These are phyloP conservation scores for Sakesphorus luctuosus DNA, from an alignment of 2,113 vertebrate genomes.

Conservation along the genomic window DNA sequence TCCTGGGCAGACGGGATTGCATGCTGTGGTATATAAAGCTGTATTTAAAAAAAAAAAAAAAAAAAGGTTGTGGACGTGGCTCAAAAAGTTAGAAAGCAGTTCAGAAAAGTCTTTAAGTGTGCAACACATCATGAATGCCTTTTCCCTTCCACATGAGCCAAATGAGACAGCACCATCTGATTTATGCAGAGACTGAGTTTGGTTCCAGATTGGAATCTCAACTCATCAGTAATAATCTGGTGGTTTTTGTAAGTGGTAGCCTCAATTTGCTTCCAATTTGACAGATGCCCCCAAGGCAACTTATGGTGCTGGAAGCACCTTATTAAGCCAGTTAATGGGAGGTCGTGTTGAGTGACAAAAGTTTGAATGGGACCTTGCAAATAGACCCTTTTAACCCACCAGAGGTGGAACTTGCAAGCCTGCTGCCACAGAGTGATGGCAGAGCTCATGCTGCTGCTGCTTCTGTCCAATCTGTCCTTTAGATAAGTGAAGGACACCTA, in stretches of 20 bases:
- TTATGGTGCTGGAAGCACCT: neutral
- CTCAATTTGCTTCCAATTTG: neutral
- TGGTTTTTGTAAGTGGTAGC: neutral
- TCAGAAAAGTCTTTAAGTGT: neutral
- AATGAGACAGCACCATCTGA: neutral
- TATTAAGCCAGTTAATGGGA: neutral
- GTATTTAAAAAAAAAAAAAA: neutral
- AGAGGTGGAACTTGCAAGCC: neutral
- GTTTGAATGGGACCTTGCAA: slow-evolving; percentile 23
- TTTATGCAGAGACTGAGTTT: neutral
- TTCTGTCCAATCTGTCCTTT: slow-evolving; percentile 54
- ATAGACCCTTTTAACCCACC: slow-evolving; percentile 1
- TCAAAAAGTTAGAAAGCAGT: neutral
- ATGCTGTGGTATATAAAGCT: neutral
- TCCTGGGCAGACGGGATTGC: neutral
- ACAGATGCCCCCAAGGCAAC: neutral
- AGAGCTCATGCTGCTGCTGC: neutral
- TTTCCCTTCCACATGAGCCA: neutral
- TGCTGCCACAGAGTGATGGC: slow-evolving; percentile 4
- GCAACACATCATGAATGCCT: neutral
- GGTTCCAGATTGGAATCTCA: neutral
- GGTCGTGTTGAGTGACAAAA: neutral
- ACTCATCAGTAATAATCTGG: neutral
- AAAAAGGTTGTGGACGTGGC: neutral
- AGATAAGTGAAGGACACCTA: slow-evolving; percentile 50